Percentiles rank a stretch among this genome's conserved stretches.
Conservation (phyloP, 2,113 vertebrate species). For the Epinephelus lanceolatus region DNA sequence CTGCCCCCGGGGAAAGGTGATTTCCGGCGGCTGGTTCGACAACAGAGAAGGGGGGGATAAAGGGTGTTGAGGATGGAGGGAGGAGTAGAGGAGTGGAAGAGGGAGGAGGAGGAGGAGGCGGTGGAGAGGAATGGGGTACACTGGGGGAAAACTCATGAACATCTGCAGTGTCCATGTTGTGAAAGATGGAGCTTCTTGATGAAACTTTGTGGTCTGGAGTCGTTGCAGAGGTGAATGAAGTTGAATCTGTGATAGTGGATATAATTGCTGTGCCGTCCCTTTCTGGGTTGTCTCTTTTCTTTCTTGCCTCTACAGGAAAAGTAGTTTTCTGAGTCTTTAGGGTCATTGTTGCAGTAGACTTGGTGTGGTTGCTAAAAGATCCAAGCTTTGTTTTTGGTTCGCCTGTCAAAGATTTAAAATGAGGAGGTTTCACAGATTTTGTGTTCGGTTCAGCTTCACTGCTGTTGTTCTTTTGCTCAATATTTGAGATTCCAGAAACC, state of each 20-base stretch:
- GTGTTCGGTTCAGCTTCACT: neutral
- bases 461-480: conserved; percentile 1
- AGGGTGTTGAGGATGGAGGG: conserved; percentile 56
- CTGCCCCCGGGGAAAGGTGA: conserved; percentile 47
- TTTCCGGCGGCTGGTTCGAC: conserved; percentile 66
- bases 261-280: neutral
- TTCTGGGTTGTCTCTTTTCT: conserved; percentile 17
- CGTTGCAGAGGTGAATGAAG: neutral
- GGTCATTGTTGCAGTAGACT: neutral
- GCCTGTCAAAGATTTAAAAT: neutral
- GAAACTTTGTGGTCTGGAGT: conserved; percentile 11
- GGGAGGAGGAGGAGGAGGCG: conserved; percentile 27
- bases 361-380: conserved; percentile 6
- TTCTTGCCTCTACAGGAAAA: neutral
- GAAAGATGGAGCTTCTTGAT: neutral
- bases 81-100: conserved; percentile 48
- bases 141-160: neutral
- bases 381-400: conserved; percentile 18
- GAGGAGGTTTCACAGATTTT: neutral
- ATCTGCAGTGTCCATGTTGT: neutral
- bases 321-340: neutral
- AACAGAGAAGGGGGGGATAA: conserved; percentile 24
- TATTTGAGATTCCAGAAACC: neutral
- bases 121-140: conserved; percentile 14
- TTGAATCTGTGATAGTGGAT: neutral